phyloP scores from a whole-genome alignment of 2,113 vertebrate genomes.

The Phaethornis superciliosus region DNA sequence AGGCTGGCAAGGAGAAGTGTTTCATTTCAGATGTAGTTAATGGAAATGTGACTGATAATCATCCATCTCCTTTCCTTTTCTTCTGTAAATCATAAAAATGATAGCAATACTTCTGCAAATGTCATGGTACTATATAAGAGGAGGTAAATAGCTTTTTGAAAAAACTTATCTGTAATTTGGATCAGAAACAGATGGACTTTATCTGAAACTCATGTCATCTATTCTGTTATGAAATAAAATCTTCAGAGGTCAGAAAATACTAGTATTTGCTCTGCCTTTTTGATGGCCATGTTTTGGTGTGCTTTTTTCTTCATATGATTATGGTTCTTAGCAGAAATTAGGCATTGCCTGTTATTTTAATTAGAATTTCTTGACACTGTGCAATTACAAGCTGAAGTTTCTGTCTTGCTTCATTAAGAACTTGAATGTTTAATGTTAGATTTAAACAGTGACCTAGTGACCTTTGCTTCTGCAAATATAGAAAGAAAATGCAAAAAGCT shows the following conservation, averaged over 20 bases:
- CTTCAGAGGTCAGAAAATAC: neutral
- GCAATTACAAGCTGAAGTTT: neutral
- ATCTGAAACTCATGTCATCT: neutral
- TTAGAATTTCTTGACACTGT: neutral
- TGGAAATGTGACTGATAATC: neutral
- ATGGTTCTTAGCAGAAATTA: neutral
- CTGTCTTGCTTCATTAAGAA: neutral
- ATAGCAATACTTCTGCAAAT: neutral
- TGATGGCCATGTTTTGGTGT: neutral
- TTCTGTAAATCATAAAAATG: neutral
- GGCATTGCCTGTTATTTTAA: neutral
- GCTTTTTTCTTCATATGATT: neutral
- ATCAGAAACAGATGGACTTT: neutral
- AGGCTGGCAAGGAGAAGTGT: neutral
- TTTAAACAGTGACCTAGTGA: neutral
- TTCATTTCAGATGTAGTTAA: neutral
- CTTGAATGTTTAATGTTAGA: neutral
- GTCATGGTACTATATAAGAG: neutral
- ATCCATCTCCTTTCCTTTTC: neutral
- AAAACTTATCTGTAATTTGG: neutral
- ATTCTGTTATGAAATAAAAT: neutral
- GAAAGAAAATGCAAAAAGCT: neutral
- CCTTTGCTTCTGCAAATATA: conserved; percentile 21
- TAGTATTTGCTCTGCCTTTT: neutral
- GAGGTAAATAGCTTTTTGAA: neutral